These are phyloP conservation scores for Spodoptera litura DNA, from an alignment of 1,140 invertebrate genomes.

Conservation along the genomic window DNA sequence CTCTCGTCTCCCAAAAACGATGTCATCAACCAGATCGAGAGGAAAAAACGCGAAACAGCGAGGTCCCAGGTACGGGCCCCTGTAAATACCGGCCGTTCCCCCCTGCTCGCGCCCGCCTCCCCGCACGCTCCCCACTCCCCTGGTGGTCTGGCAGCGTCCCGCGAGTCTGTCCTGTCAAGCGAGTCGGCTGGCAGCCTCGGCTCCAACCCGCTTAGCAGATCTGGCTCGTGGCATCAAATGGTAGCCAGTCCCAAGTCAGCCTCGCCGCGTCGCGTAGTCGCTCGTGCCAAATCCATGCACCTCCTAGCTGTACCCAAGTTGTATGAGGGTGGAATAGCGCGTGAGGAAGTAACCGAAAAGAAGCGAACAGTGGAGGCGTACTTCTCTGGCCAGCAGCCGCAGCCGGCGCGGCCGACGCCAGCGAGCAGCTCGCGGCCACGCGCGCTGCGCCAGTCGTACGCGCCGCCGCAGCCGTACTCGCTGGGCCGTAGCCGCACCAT, in stretches of 20 bases:
- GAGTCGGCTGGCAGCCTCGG: constrained; percentile 71
- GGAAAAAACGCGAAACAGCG: constrained; percentile 64
- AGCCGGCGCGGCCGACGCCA: constrained; percentile 62
- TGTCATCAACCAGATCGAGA: constrained; percentile 70
- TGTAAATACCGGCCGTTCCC: constrained; percentile 57
- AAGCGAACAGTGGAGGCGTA: constrained; percentile 93
- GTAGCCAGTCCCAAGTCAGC: constrained; percentile 68
- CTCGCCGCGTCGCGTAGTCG: constrained; percentile 82
- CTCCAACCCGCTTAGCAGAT: constrained; percentile 88
- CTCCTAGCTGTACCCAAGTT: constrained; percentile 90
- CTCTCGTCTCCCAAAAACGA: constrained; percentile 74
- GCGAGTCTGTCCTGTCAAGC: constrained; percentile 67
- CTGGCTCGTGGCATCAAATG: constrained; percentile 92
- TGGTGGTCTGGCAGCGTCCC: constrained; percentile 64
- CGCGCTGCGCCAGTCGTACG: constrained; percentile 75
- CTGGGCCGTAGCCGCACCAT: constrained; percentile 91
- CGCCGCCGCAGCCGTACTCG: constrained; percentile 82
- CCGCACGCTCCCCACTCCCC: constrained; percentile 70
- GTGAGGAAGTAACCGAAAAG: constrained; percentile 91
- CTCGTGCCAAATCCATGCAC: constrained; percentile 91
- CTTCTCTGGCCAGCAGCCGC: constrained; percentile 86
- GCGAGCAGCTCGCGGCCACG: constrained; percentile 59
- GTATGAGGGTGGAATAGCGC: constrained; percentile 92
- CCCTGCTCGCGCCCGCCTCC: constrained; percentile 81
- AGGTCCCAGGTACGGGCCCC: constrained; percentile 66